Conservation (phyloP, 2,113 vertebrate species). For the Salvelinus alpinus region DNA sequence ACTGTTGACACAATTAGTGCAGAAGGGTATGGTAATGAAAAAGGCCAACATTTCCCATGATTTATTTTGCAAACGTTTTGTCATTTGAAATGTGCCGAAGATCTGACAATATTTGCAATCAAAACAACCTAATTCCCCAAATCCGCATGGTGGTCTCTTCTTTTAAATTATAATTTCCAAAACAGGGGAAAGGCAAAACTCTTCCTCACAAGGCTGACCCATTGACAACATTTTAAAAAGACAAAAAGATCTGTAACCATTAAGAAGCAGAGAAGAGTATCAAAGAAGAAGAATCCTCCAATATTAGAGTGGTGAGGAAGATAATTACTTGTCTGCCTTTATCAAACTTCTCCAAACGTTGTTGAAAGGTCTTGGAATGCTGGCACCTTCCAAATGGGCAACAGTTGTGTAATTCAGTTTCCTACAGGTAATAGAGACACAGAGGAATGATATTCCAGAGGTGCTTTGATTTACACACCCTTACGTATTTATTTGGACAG, state of each 20-base stretch:
- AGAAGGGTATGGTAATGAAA: conserved; percentile 72
- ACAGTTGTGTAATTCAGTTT: conserved; percentile 94
- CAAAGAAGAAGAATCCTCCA: conserved; percentile 68
- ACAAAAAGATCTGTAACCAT: conserved; percentile 54
- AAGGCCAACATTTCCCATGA: conserved; percentile 81
- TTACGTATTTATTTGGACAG: too few species aligned
- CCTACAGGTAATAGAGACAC: conserved; percentile 60
- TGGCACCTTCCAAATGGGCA: conserved; percentile 92
- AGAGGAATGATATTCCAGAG: not conserved
- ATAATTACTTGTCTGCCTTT: conserved; percentile 51
- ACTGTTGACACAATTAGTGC: conserved; percentile 81
- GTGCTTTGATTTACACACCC: not conserved
- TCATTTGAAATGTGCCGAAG: conserved; percentile 86
- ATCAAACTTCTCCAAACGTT: conserved; percentile 57
- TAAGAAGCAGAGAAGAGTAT: conserved; percentile 81
- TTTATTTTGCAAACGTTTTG: conserved; percentile 80
- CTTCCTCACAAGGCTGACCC: conserved; percentile 46
- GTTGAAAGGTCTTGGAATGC: conserved; percentile 85
- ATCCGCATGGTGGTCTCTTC: conserved; percentile 76
- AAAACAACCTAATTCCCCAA: conserved; percentile 81
- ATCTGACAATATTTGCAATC: conserved; percentile 77
- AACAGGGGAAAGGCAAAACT: conserved; percentile 42
- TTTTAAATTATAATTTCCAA: conserved; percentile 59
- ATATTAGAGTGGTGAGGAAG: conserved; percentile 59
- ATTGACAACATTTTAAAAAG: not conserved